Percentiles rank a stretch among this genome's conserved stretches.
These are phyloP conservation scores for Chrysomallon squamiferum DNA, from an alignment of 1,140 invertebrate species.

Conservation along the genomic window DNA sequence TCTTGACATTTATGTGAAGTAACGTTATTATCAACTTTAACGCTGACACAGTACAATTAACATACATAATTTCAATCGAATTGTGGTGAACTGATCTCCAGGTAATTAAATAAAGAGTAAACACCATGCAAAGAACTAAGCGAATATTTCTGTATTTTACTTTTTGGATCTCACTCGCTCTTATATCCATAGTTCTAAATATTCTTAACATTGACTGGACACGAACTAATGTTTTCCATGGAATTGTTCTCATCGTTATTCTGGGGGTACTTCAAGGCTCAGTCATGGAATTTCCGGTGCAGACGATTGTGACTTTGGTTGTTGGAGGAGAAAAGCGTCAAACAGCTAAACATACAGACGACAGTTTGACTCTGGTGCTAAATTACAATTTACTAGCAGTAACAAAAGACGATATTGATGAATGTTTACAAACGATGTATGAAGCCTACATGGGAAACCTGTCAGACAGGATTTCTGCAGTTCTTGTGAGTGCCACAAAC, in stretches of 20 bases:
- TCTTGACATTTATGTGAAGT: too few relatives aligned
- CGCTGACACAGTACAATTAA: too few relatives aligned
- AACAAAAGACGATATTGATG: slow-evolving; percentile 49
- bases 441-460: slow-evolving; percentile 54
- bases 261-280: slow-evolving; percentile 47
- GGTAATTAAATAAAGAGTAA: neutral
- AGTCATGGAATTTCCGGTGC: slow-evolving; percentile 49
- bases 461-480: slow-evolving; percentile 40
- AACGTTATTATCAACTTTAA: too few relatives aligned
- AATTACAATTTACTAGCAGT: slow-evolving; percentile 56
- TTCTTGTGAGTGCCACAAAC: slow-evolving; percentile 52
- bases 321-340: slow-evolving; percentile 41
- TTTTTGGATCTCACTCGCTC: slow-evolving; percentile 36
- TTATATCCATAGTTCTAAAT: slow-evolving; percentile 36
- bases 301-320: slow-evolving; percentile 46
- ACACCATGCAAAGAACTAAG: slow-evolving; percentile 23
- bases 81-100: too few relatives aligned
- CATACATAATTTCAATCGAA: too few relatives aligned
- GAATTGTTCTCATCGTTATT: slow-evolving; percentile 39
- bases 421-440: slow-evolving; percentile 53
- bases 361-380: slow-evolving; percentile 40
- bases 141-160: slow-evolving; percentile 45
- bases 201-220: slow-evolving; percentile 49
- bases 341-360: slow-evolving; percentile 14
- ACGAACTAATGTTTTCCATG: slow-evolving; percentile 36